phyloP scores from a whole-genome alignment of 1,140 invertebrate species.

The Brachionus calyciflorus region DNA sequence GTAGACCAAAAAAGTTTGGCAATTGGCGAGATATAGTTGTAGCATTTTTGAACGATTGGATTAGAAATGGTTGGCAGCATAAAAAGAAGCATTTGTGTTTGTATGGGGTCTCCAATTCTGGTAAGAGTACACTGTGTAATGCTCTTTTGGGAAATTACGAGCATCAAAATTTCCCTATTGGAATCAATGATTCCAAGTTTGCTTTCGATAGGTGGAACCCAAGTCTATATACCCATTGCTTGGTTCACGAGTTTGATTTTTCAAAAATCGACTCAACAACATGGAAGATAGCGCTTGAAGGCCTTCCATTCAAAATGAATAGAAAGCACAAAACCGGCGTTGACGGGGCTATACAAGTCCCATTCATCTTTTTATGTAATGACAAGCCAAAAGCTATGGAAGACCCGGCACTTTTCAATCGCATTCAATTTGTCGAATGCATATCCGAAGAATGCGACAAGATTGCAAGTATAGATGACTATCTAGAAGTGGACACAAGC shows the following conservation, averaged over 20 bases:
- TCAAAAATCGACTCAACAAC: background rate
- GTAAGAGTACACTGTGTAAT: background rate
- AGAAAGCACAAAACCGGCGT: background rate
- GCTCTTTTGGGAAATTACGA: background rate
- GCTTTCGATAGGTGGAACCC: conserved; percentile 1
- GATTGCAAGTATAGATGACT: background rate
- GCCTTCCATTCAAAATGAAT: conserved; percentile 8
- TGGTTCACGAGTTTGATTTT: background rate
- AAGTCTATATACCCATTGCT: background rate
- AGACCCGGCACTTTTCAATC: background rate
- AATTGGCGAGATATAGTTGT: background rate
- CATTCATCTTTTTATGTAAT: conserved; percentile 6
- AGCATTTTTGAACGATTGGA: background rate
- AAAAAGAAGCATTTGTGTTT: background rate
- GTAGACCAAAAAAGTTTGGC: background rate
- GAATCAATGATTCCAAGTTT: background rate
- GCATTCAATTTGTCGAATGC: background rate
- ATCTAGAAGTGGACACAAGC: background rate
- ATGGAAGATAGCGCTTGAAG: background rate
- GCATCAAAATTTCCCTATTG: background rate
- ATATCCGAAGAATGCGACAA: background rate
- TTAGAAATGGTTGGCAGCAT: background rate
- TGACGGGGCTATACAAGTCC: background rate
- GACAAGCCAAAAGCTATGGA: background rate
- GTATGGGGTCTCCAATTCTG: background rate